Evolutionary conservation across 2,797 vertebrate species (phyloP).

Genomic region (Pangasius djambal): DNA sequence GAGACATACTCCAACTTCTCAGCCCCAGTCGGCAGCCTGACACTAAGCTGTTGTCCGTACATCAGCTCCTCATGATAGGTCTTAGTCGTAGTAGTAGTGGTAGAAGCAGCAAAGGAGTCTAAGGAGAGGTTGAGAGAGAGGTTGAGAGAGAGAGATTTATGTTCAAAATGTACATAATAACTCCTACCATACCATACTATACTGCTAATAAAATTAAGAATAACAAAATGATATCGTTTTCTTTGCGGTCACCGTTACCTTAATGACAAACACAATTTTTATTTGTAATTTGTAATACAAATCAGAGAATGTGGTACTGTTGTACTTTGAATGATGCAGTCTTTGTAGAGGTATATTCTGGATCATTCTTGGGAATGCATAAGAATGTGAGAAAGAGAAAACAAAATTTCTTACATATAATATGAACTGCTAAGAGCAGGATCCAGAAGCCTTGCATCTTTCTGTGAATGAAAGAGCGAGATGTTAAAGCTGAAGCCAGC

Average conservation of each 20-base stretch:
- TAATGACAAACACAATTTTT: neutral
- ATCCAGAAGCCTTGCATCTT: constrained; percentile 48
- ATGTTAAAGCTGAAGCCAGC: neutral
- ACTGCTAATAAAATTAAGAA: neutral
- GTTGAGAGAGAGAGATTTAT: neutral
- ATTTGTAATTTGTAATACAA: neutral
- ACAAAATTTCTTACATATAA: constrained; percentile 38
- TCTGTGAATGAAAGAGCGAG: constrained; percentile 29
- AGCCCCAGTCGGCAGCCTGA: constrained; percentile 59
- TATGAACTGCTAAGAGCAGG: constrained; percentile 24
- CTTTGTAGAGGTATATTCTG: neutral
- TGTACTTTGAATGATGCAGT: neutral
- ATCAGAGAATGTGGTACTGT: neutral
- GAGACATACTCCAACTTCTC: constrained; percentile 61
- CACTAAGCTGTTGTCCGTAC: constrained; percentile 65
- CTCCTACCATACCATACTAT: neutral
- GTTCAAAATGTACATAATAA: neutral
- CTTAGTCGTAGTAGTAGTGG: neutral
- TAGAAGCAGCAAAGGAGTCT: neutral
- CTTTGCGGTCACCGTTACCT: neutral
- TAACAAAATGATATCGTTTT: neutral
- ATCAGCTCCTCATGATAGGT: constrained; percentile 49
- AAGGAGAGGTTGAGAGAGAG: no score
- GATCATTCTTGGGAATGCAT: neutral
- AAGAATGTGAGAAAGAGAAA: neutral